Percentiles rank a stretch among this genome's conserved stretches.
These are phyloP conservation scores for Mythimna albipuncta DNA, from an alignment of 2,888 invertebrate genomes.

Conservation along the genomic window DNA sequence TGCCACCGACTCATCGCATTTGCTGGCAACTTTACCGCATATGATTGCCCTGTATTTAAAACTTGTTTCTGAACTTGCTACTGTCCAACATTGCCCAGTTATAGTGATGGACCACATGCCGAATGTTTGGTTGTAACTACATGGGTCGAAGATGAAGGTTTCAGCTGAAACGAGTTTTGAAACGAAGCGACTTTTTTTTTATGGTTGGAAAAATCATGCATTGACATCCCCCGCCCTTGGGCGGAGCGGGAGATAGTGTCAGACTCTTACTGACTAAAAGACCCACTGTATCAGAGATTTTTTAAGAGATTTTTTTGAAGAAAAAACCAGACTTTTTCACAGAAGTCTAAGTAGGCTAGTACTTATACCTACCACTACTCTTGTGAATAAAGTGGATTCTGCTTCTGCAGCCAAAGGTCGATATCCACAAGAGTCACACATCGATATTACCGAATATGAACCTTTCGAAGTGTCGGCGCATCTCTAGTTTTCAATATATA, in stretches of 20 bases:
- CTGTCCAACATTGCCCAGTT: slow-evolving; percentile 21
- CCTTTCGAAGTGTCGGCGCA: not conserved
- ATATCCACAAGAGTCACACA: not conserved
- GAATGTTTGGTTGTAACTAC: not conserved
- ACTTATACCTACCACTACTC: too few species aligned
- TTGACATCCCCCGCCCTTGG: too few species aligned
- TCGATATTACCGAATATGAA: not conserved
- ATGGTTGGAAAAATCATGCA: too few species aligned
- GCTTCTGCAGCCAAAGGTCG: not conserved
- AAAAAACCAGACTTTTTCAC: not conserved
- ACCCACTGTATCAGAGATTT: not conserved
- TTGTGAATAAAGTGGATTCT: not conserved
- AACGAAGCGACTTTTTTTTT: too few species aligned
- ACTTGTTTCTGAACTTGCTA: slow-evolving; percentile 49
- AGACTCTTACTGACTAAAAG: too few species aligned
- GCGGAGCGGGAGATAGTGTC: too few species aligned
- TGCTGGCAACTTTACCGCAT: slow-evolving; percentile 48
- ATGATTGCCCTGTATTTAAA: slow-evolving; percentile 58
- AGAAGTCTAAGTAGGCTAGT: not conserved
- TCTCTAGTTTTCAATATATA: not conserved
- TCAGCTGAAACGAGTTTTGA: not conserved
- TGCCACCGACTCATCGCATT: slow-evolving; percentile 27
- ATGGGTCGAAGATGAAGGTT: not conserved
- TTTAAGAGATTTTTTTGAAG: not conserved
- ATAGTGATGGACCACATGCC: not conserved